Conservation (phyloP, 2,888 invertebrate species). For the Papilio gigon region DNA sequence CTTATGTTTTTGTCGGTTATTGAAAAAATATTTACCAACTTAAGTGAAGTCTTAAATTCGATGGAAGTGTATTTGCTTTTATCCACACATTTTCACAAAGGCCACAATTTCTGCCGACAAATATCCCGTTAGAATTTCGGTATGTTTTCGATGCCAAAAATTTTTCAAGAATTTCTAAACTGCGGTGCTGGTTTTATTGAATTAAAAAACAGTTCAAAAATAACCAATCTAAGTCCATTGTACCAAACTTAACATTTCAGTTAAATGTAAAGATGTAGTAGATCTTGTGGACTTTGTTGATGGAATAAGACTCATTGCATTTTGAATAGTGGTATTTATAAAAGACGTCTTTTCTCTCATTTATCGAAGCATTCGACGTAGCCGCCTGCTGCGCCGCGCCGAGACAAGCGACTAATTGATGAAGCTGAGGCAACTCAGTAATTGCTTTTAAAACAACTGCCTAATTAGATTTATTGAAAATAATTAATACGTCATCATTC, state of each 20-base stretch:
- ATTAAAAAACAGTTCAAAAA: constrained; percentile 12
- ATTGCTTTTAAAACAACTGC: constrained; percentile 21
- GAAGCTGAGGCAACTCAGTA: background rate
- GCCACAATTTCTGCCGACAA: constrained; percentile 28
- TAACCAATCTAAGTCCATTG: background rate
- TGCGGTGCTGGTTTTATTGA: constrained; percentile 17
- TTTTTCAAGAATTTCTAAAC: constrained; percentile 15
- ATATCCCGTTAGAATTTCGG: constrained; percentile 35
- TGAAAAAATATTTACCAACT: constrained; percentile 35
- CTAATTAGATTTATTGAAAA: constrained; percentile 27
- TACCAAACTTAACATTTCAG: background rate
- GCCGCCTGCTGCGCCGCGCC: constrained; percentile 1
- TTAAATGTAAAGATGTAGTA: too few relatives aligned
- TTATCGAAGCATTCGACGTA: constrained; percentile 5
- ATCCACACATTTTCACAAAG: constrained; percentile 33
- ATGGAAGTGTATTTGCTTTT: constrained; percentile 37
- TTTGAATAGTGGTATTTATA: constrained; percentile 3
- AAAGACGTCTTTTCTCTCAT: constrained; percentile 7
- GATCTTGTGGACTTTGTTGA: too few relatives aligned
- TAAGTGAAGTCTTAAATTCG: constrained; percentile 36
- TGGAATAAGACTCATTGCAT: background rate
- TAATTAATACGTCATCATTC: background rate
- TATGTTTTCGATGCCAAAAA: constrained; percentile 24
- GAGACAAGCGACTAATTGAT: constrained; percentile 23
- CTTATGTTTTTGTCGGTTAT: constrained; percentile 28